These are phyloP conservation scores for Vicugna pacos DNA, from an alignment of 2,113 vertebrate genomes.

Conservation along the genomic window DNA sequence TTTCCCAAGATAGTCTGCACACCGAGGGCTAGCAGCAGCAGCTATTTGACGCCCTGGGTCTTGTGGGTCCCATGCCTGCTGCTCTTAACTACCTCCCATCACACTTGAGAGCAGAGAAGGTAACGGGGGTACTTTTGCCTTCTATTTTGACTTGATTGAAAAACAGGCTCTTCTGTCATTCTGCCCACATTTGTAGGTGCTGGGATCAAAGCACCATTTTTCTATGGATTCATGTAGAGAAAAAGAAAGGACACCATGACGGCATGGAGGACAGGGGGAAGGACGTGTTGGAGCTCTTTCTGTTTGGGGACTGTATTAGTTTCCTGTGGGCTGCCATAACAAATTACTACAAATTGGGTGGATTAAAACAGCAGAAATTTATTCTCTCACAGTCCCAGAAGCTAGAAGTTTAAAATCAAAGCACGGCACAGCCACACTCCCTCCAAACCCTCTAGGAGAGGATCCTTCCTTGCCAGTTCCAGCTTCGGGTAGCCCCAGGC, in stretches of 20 bases:
- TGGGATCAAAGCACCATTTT: not conserved
- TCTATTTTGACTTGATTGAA: conserved; percentile 7
- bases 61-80: not conserved
- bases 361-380: not conserved
- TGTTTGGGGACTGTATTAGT: not conserved
- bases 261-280: not conserved
- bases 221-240: not conserved
- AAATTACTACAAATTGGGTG: not conserved
- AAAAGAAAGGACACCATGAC: not conserved
- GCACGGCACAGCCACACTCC: too few species aligned
- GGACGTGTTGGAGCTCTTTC: not conserved
- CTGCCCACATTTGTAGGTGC: not conserved
- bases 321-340: not conserved
- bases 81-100: not conserved
- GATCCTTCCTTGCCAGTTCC: not conserved
- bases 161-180: not conserved
- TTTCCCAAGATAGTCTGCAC: conserved; percentile 10
- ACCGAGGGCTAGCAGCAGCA: not conserved
- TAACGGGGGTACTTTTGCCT: not conserved
- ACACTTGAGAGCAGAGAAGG: not conserved
- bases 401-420: not conserved
- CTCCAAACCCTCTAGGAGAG: not conserved
- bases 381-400: not conserved
- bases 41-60: not conserved
- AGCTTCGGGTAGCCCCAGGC: not conserved